These are phyloP conservation scores for Encarsia formosa DNA, from an alignment of 2,888 invertebrate genomes.

Conservation along the genomic window DNA sequence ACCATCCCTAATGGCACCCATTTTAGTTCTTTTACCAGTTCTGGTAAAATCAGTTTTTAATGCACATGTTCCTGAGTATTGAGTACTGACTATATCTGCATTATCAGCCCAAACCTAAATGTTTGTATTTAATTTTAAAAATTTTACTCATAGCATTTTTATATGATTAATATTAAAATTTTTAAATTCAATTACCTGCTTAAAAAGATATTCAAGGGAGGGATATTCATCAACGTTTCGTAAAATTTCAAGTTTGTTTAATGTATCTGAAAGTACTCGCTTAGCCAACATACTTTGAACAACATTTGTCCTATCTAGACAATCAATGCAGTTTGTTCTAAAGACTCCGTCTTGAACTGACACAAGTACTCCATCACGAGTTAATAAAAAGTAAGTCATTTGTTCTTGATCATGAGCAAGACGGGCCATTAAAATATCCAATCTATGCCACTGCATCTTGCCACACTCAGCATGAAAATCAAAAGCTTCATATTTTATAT, in stretches of 20 bases:
- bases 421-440: slow-evolving; percentile 83
- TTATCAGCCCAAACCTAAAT: slow-evolving; percentile 94
- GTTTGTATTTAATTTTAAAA: background rate
- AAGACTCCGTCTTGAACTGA: slow-evolving; percentile 85
- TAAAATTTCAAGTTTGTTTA: slow-evolving; percentile 71
- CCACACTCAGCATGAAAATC: slow-evolving; percentile 98
- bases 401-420: slow-evolving; percentile 79
- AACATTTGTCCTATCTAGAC: slow-evolving; percentile 95
- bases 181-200: slow-evolving; percentile 54
- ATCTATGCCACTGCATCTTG: slow-evolving; percentile 90
- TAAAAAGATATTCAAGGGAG: slow-evolving; percentile 72
- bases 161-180: too few relatives aligned
- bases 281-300: slow-evolving; percentile 93
- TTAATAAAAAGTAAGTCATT: slow-evolving; percentile 81
- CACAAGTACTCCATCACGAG: slow-evolving; percentile 68
- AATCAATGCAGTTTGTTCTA: slow-evolving; percentile 97
- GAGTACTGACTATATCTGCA: slow-evolving; percentile 88
- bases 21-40: slow-evolving; percentile 85
- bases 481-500: slow-evolving; percentile 86
- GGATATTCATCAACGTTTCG: slow-evolving; percentile 65
- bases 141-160: background rate
- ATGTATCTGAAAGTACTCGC: slow-evolving; percentile 68
- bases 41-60: slow-evolving; percentile 97
- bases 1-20: slow-evolving; percentile 84
- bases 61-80: slow-evolving; percentile 98